A percentile compares a stretch with the other conserved stretches of the same genome.
Evolutionary conservation across 2,113 vertebrate genomes (phyloP).

Genomic region (Amphiprion ocellaris): DNA sequence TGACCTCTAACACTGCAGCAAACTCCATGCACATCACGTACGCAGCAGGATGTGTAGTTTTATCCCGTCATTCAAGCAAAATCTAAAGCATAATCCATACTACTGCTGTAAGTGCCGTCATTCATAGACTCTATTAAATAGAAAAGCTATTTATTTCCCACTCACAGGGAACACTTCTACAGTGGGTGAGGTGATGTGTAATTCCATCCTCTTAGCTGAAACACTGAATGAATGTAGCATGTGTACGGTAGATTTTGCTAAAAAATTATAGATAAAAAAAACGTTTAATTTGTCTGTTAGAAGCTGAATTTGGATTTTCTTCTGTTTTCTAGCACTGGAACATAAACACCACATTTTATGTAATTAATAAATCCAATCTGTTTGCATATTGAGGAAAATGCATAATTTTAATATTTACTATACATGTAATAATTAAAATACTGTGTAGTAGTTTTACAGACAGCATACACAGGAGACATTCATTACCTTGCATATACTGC

Average conservation of each 20-base stretch:
- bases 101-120: neutral
- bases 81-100: neutral
- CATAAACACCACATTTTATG: no score
- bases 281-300: neutral
- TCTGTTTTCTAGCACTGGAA: no score
- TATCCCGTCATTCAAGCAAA: neutral
- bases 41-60: conserved; percentile 1
- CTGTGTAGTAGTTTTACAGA: neutral
- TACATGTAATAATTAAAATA: no score
- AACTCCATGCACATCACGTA: conserved; percentile 32
- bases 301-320: no score
- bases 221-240: neutral
- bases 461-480: no score
- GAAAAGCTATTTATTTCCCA: neutral
- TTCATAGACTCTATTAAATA: neutral
- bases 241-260: neutral
- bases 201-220: conserved; percentile 11
- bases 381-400: no score
- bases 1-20: conserved; percentile 73
- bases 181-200: neutral
- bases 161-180: neutral
- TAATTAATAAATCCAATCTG: no score
- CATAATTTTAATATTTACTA: no score
- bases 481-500: no score
- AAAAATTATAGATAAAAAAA: neutral